These are phyloP conservation scores for Vipera latastei DNA, from an alignment of 2,797 vertebrate genomes.

Conservation along the genomic window DNA sequence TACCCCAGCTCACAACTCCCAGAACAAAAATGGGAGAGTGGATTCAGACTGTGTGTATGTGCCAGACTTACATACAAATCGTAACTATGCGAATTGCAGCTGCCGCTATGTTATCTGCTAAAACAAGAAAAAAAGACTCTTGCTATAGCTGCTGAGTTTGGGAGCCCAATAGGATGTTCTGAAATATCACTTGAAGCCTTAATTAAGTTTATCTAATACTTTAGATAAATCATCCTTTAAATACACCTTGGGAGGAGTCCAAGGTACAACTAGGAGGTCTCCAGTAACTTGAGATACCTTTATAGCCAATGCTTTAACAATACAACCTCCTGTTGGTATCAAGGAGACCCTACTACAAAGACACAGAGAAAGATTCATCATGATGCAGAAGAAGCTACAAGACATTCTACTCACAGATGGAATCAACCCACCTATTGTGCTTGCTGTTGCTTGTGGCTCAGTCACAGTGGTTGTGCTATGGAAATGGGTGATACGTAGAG, in stretches of 20 bases:
- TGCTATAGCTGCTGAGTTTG: neutral
- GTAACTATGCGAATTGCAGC: no score
- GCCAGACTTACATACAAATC: no score
- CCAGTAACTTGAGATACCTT: neutral
- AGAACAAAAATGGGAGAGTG: no score
- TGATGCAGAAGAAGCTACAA: constrained; percentile 22
- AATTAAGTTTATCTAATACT: neutral
- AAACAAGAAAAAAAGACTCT: no score
- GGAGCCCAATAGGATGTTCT: neutral
- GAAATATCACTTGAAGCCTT: neutral
- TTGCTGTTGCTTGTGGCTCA: constrained; percentile 36
- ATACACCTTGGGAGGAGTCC: neutral
- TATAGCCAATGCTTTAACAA: fast-evolving
- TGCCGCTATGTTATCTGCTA: no score
- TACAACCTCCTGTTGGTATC: fast-evolving
- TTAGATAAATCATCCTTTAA: neutral
- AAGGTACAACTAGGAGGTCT: neutral
- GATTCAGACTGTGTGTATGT: no score
- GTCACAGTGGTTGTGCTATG: constrained; percentile 3
- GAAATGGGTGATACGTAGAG: constrained; percentile 29
- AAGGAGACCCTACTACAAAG: neutral
- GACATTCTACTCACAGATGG: constrained; percentile 17
- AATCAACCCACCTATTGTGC: neutral
- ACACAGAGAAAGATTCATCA: neutral
- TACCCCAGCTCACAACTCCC: no score